Evolutionary conservation across 2,888 invertebrate species (phyloP), one percentile per base, ranked within the genome.

Genomic region (Parnassius mnemosyne): DNA sequence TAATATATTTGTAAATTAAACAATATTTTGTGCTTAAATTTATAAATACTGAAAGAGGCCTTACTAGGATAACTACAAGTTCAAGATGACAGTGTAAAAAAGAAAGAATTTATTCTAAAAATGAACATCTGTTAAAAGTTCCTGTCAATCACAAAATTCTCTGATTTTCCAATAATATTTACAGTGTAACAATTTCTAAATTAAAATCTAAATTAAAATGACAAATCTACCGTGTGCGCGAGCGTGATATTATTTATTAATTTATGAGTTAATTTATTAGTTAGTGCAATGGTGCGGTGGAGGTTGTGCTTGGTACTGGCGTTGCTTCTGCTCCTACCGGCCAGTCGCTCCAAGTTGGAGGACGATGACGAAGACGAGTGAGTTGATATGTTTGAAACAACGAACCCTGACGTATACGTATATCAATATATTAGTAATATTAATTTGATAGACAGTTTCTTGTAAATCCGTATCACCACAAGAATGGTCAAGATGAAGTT

Each of bases 121-220:
- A 80, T 78, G 74, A 86, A 89, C 79, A 73, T 73, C 60, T 74
- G 66, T 71, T 80, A 78, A 78, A 72, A 72, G 66, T 68, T 60
- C 66, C 72, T 82, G 85, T 85, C 88, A 85, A 65, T 71, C 71
- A 73, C 73, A 79, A 80, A 78, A 79, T 77, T 77, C 71, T 72
- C 57, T 44, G 52, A 56, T 53, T 55, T 10, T 44, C 25, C 20
- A 43, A 53, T 67, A 61, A 76, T 73, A 66, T 71, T 70, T 69
- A 68, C 72, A 73, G 71, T 69, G 70, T 69, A 69, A 69, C 63
- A 68, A 66, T 78, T 85, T 83, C 71, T 76, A 77, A 74, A 68
- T 68, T 78, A 88, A 84, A 84, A 89, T 83, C 71, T 76, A 77
- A 74, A 68, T 68, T 78, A 88, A 84, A 84, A 89, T 89, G 89